A percentile compares a stretch with the other conserved stretches of the same genome.
Conservation (phyloP, 2,797 vertebrate species). For the Argya squamiceps region DNA sequence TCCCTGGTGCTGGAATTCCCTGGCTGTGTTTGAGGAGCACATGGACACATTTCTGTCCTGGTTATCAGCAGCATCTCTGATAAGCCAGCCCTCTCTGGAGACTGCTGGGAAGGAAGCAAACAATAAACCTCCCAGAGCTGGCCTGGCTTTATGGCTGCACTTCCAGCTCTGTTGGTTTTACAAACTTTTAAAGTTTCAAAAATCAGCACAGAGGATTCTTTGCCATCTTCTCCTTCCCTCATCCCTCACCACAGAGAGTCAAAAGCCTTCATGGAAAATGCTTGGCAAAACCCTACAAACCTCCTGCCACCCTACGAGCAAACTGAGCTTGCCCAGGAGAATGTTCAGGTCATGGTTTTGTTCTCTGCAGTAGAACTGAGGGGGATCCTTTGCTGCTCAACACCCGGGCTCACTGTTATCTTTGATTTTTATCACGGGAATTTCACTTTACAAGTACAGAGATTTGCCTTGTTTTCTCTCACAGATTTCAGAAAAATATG, state of each 20-base stretch:
- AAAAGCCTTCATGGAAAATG: neutral
- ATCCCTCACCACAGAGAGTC: neutral
- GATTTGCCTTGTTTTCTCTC: slow-evolving; percentile 12
- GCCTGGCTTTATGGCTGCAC: slow-evolving; percentile 62
- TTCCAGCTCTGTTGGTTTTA: slow-evolving; percentile 56
- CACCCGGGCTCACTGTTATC: neutral
- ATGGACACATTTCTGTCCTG: slow-evolving; percentile 42
- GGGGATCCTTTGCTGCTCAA: neutral
- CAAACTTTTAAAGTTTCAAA: slow-evolving; percentile 49
- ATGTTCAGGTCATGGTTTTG: neutral
- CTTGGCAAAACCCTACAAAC: neutral
- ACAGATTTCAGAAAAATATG: slow-evolving; percentile 97
- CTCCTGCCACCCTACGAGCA: neutral
- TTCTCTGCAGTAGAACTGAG: neutral
- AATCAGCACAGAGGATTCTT: neutral
- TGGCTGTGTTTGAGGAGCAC: slow-evolving; percentile 25
- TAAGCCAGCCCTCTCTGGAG: slow-evolving; percentile 52
- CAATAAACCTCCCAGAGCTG: slow-evolving; percentile 67
- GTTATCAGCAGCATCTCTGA: slow-evolving; percentile 68
- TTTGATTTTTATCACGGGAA: neutral
- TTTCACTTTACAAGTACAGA: slow-evolving; percentile 25
- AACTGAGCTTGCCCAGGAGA: neutral
- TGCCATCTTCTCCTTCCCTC: neutral
- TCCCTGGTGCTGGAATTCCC: neutral
- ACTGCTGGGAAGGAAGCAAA: slow-evolving; percentile 61